phyloP scores from a whole-genome alignment of 2,113 vertebrate species.

The Aramus guarauna region DNA sequence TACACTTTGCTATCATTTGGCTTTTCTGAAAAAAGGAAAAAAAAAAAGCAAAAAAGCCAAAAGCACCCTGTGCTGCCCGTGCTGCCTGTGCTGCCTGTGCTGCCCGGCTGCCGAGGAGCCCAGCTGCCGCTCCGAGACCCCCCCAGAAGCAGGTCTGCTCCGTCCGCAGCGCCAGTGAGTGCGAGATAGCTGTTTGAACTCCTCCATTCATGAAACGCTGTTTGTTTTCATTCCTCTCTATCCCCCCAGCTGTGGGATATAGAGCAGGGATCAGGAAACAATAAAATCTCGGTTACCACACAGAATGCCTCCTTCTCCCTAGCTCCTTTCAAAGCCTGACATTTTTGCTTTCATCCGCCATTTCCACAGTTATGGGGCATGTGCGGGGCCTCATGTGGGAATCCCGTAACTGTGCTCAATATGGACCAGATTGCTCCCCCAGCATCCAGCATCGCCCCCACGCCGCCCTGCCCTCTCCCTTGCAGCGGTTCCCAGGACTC shows the following conservation, averaged over 20 bases:
- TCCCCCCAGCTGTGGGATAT: conserved; percentile 19
- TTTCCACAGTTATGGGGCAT: not conserved
- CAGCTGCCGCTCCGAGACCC: not conserved
- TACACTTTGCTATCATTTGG: fast-evolving
- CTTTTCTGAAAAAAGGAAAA: not conserved
- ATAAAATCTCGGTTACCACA: conserved; percentile 42
- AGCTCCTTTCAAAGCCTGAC: conserved; percentile 42
- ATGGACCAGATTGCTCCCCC: not conserved
- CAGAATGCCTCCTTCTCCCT: conserved; percentile 1
- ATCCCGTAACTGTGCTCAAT: not conserved
- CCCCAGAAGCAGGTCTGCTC: not conserved
- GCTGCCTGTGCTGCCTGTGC: no score
- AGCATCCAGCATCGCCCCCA: not conserved
- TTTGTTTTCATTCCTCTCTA: not conserved
- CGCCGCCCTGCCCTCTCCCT: not conserved
- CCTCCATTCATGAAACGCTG: not conserved
- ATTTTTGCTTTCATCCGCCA: conserved; percentile 62
- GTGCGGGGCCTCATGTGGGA: conserved; percentile 20
- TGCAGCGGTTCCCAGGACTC: not conserved
- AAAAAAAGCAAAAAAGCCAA: no score
- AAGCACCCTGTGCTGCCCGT: no score
- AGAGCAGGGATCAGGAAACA: conserved; percentile 52
- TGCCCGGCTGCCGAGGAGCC: not conserved
- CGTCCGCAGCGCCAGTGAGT: not conserved
- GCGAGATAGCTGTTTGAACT: not conserved